These are phyloP conservation scores for Poeciliopsis presidionis DNA, from an alignment of 2,797 vertebrate species.

Conservation along the genomic window DNA sequence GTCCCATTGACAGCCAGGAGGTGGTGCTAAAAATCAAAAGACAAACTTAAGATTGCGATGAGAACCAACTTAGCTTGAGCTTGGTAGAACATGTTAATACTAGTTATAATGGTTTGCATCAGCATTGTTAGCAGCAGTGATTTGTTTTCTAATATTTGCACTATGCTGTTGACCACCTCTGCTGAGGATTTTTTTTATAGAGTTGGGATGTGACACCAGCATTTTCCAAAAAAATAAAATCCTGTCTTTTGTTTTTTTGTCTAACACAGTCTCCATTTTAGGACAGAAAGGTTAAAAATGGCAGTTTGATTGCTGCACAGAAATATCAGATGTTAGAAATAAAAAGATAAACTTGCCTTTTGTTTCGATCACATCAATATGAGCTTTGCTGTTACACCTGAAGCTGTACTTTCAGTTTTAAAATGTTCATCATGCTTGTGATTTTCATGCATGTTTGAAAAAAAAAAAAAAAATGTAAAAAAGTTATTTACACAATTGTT, in stretches of 20 bases:
- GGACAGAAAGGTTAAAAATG: conserved; percentile 5
- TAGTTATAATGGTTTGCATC: conserved; percentile 40
- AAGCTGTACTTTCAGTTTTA: conserved; percentile 19
- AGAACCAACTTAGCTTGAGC: conserved; percentile 12
- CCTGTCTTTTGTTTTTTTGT: conserved; percentile 10
- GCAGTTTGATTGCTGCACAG: conserved; percentile 9
- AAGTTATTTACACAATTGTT: conserved; percentile 16
- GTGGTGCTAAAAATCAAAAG: conserved; percentile 70
- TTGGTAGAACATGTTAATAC: conserved; percentile 21
- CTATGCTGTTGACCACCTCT: conserved; percentile 47
- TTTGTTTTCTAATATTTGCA: conserved; percentile 72
- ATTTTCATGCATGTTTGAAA: conserved; percentile 40
- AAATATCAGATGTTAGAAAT: conserved; percentile 8
- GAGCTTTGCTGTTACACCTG: conserved; percentile 28
- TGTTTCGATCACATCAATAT: conserved; percentile 17
- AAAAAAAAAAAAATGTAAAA: conserved; percentile 41
- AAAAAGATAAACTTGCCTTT: conserved; percentile 11
- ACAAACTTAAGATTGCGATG: conserved; percentile 38
- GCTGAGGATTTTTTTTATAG: conserved; percentile 17
- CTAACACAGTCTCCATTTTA: conserved; percentile 28
- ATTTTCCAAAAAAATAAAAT: conserved; percentile 34
- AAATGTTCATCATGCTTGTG: conserved; percentile 20
- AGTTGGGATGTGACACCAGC: conserved; percentile 46
- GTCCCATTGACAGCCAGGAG: conserved; percentile 64
- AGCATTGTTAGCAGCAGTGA: conserved; percentile 46